phyloP scores from a whole-genome alignment of 2,797 vertebrate genomes.

The Ctenosaura bakeri region DNA sequence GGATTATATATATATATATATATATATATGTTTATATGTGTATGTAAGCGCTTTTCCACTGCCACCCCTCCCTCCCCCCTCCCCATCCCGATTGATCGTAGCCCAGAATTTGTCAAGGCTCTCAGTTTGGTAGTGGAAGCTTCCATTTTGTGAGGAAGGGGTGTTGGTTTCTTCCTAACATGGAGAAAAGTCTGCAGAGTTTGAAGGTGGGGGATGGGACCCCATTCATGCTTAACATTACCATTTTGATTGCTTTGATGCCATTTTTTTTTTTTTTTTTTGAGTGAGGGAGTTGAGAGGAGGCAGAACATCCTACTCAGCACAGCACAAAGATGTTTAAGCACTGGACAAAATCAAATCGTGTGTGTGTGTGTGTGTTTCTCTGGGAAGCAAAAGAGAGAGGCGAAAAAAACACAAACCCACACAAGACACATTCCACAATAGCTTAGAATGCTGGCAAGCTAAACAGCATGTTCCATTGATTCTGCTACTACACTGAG shows the following conservation, averaged over 20 bases:
- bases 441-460: conserved; percentile 59
- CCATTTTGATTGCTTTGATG: conserved; percentile 99
- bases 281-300: conserved; percentile 76
- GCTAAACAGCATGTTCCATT: conserved; percentile 77
- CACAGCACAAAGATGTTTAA: conserved; percentile 86
- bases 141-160: conserved; percentile 96
- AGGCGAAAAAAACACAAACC: no score
- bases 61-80: background rate
- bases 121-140: conserved; percentile 93
- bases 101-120: conserved; percentile 74
- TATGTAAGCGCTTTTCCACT: no score
- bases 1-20: background rate
- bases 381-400: no score
- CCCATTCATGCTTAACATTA: conserved; percentile 95
- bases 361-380: conserved; percentile 31
- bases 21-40: no score
- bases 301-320: conserved; percentile 87
- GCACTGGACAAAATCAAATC: conserved; percentile 82
- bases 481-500: conserved; percentile 65
- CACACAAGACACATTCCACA: conserved; percentile 54
- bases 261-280: conserved; percentile 87
- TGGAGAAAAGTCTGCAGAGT: conserved; percentile 97
- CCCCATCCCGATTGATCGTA: conserved; percentile 67
- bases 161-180: conserved; percentile 87
- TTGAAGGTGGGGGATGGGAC: conserved; percentile 88